Percentiles rank a stretch among this genome's conserved stretches.
Evolutionary conservation across 2,797 vertebrate genomes (phyloP).

Genomic region (Takifugu ocellatus): DNA sequence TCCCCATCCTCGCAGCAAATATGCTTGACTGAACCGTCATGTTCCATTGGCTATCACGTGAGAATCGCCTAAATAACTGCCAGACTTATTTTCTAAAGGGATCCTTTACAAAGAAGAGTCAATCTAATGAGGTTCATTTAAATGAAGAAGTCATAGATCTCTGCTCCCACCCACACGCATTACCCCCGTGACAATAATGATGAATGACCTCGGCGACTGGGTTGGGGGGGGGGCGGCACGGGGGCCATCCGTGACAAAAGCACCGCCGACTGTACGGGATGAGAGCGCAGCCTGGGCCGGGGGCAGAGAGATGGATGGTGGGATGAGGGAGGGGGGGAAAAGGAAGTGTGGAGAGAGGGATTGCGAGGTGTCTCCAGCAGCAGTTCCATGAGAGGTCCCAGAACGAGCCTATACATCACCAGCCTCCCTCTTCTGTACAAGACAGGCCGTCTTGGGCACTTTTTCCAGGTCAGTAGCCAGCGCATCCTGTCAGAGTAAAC

Average conservation of each 20-base stretch:
- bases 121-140: conserved; percentile 79
- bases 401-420: conserved; percentile 75
- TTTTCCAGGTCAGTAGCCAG: conserved; percentile 84
- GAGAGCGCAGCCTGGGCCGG: conserved; percentile 47
- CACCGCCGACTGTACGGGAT: conserved; percentile 67
- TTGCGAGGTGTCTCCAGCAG: conserved; percentile 66
- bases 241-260: conserved; percentile 49
- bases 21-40: conserved; percentile 67
- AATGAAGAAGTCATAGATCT: conserved; percentile 79
- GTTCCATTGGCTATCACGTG: conserved; percentile 70
- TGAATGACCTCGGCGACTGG: conserved; percentile 73
- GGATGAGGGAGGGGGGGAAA: conserved; percentile 50
- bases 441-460: conserved; percentile 79
- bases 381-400: conserved; percentile 69
- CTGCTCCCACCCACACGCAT: conserved; percentile 75
- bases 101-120: conserved; percentile 77
- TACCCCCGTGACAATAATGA: conserved; percentile 80
- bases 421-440: conserved; percentile 73
- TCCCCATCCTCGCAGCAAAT: conserved; percentile 53
- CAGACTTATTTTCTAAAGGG: conserved; percentile 73
- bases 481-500: conserved; percentile 82
- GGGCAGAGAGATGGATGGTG: conserved; percentile 63
- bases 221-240: conserved; percentile 50
- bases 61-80: conserved; percentile 77
- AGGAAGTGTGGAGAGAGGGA: conserved; percentile 61